A percentile compares a stretch with the other conserved stretches of the same genome.
Conservation (phyloP, 2,888 invertebrate genomes). For the Platypus cylindrus region DNA sequence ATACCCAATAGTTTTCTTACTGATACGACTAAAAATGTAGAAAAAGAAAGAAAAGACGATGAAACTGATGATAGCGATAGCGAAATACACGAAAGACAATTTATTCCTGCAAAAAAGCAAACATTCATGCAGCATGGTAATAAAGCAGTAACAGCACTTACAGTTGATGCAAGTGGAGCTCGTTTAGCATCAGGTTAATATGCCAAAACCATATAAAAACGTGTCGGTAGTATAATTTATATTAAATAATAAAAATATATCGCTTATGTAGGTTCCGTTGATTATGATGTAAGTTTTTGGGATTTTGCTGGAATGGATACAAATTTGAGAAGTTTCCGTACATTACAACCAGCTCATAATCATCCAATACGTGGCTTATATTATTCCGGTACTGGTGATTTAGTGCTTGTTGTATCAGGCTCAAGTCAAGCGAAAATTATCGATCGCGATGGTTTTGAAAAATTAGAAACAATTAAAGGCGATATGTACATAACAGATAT, state of each 20-base stretch:
- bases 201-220: no score
- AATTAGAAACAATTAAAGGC: slow-evolving; percentile 81
- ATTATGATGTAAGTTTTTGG: slow-evolving; percentile 95
- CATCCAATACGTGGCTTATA: slow-evolving; percentile 84
- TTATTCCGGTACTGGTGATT: slow-evolving; percentile 90
- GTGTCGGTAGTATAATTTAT: no score
- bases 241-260: no score
- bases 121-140: slow-evolving; percentile 79
- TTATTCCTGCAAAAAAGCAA: slow-evolving; percentile 64
- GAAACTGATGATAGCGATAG: slow-evolving; percentile 26
- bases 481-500: slow-evolving; percentile 80
- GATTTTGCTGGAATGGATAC: slow-evolving; percentile 99
- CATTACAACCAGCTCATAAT: slow-evolving; percentile 88
- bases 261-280: slow-evolving; percentile 60
- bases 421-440: slow-evolving; percentile 87
- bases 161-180: slow-evolving; percentile 90
- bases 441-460: slow-evolving; percentile 78
- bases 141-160: slow-evolving; percentile 80
- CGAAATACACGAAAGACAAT: slow-evolving; percentile 35
- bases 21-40: slow-evolving; percentile 16
- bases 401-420: slow-evolving; percentile 83
- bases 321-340: slow-evolving; percentile 79
- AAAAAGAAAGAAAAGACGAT: slow-evolving; percentile 17
- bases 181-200: slow-evolving; percentile 45
- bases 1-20: slow-evolving; percentile 34